phyloP scores from a whole-genome alignment of 2,113 vertebrate genomes.

The Gobius niger region DNA sequence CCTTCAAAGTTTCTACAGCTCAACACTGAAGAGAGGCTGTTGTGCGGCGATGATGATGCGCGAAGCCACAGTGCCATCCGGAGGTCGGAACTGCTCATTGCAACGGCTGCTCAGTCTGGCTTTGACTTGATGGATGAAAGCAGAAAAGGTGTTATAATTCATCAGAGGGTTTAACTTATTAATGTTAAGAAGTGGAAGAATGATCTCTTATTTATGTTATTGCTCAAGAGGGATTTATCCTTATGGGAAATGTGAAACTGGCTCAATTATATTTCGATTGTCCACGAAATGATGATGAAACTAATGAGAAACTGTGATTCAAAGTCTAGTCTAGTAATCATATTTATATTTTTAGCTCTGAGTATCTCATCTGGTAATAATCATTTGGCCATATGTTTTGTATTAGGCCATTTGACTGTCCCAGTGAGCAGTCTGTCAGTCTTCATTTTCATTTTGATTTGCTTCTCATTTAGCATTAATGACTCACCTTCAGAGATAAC shows the following conservation, averaged over 20 bases:
- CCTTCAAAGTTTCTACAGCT: constrained; percentile 62
- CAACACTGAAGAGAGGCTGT: constrained; percentile 11
- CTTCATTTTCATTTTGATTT: constrained; percentile 11
- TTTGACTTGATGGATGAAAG: not conserved
- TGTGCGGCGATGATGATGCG: constrained; percentile 10
- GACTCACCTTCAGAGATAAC: constrained; percentile 8
- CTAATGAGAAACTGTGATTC: too few relatives aligned
- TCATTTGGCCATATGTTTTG: not conserved
- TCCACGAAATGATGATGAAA: too few relatives aligned
- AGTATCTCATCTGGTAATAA: too few relatives aligned
- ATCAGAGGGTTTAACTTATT: too few relatives aligned
- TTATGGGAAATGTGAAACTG: too few relatives aligned
- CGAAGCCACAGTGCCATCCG: constrained; percentile 74
- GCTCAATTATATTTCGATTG: too few relatives aligned
- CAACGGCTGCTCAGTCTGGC: not conserved
- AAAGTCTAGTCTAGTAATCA: too few relatives aligned
- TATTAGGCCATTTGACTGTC: not conserved
- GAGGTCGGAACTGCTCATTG: constrained; percentile 46
- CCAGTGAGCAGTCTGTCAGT: not conserved
- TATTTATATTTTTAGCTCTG: too few relatives aligned
- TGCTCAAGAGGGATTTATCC: too few relatives aligned
- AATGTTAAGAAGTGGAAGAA: too few relatives aligned
- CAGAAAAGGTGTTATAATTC: not conserved
- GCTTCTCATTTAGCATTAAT: constrained; percentile 21
- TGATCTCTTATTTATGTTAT: too few relatives aligned